Conservation (phyloP, 1,140 invertebrate genomes). For the Agrilus planipennis region DNA sequence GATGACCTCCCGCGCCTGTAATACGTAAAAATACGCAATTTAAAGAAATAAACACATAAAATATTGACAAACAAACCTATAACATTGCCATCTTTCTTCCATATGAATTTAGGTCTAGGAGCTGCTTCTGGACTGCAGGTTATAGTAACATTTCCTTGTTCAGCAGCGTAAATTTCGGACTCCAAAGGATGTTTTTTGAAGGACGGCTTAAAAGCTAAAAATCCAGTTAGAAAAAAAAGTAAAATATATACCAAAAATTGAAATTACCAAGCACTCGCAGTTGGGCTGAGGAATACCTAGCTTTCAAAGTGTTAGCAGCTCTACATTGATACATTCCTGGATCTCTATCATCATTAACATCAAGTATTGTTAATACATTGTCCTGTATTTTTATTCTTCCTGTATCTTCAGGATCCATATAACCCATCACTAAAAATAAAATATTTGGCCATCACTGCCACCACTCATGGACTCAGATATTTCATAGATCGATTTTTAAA, state of each 20-base stretch:
- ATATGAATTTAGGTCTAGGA: constrained; percentile 75
- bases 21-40: constrained; percentile 7
- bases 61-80: constrained; percentile 41
- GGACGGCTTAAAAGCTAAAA: constrained; percentile 66
- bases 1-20: constrained; percentile 52
- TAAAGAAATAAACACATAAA: background rate
- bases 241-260: constrained; percentile 3
- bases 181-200: constrained; percentile 85
- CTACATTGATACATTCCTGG: constrained; percentile 94
- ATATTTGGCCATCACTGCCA: constrained; percentile 1
- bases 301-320: constrained; percentile 80
- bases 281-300: constrained; percentile 78
- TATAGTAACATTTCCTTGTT: constrained; percentile 85
- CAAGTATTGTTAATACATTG: constrained; percentile 75
- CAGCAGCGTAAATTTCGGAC: constrained; percentile 77
- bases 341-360: constrained; percentile 66
- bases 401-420: constrained; percentile 51
- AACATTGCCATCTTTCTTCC: constrained; percentile 81
- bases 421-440: constrained; percentile 37
- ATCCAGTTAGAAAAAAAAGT: constrained; percentile 15
- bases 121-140: constrained; percentile 89
- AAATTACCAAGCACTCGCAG: constrained; percentile 65
- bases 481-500: too few species aligned
- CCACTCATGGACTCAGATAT: background rate
- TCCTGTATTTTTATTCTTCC: constrained; percentile 71